A percentile compares a stretch with the other conserved stretches of the same genome.
phyloP scores from a whole-genome alignment of 2,113 vertebrate species.

The Peucedramus taeniatus region DNA sequence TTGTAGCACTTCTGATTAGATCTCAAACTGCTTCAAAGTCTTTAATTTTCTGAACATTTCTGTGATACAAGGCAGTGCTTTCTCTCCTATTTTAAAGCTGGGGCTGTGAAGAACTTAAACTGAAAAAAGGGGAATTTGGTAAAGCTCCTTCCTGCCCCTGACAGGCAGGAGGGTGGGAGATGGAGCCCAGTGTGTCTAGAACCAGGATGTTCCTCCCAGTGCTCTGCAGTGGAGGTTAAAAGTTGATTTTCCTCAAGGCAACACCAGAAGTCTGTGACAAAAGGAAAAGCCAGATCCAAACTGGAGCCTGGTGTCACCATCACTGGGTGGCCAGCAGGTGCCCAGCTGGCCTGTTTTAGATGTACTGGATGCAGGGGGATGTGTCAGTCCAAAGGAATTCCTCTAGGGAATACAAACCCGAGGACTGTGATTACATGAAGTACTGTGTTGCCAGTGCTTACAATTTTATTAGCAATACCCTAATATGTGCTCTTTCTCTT shows the following conservation, averaged over 20 bases:
- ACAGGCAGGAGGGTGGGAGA: neutral
- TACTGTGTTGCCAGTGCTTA: constrained; percentile 9
- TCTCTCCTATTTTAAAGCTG: neutral
- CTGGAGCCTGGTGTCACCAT: neutral
- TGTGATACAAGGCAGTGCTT: neutral
- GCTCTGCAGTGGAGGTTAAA: neutral
- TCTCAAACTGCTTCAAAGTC: constrained; percentile 46
- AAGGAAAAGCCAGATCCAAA: neutral
- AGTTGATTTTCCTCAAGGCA: neutral
- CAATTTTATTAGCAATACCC: constrained; percentile 39
- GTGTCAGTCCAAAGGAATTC: neutral
- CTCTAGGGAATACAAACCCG: neutral
- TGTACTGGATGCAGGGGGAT: neutral
- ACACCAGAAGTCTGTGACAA: accelerated
- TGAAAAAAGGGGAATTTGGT: neutral
- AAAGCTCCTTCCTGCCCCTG: neutral
- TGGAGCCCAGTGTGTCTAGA: accelerated
- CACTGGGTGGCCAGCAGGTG: neutral
- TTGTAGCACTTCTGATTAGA: constrained; percentile 49
- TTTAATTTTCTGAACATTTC: constrained; percentile 8
- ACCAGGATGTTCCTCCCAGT: neutral
- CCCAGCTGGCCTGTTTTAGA: neutral
- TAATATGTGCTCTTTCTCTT: constrained; percentile 50
- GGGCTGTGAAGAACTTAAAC: neutral
- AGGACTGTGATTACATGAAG: constrained; percentile 27